Evolutionary conservation across 2,113 vertebrate genomes (phyloP).

Genomic region (Gambusia affinis): DNA sequence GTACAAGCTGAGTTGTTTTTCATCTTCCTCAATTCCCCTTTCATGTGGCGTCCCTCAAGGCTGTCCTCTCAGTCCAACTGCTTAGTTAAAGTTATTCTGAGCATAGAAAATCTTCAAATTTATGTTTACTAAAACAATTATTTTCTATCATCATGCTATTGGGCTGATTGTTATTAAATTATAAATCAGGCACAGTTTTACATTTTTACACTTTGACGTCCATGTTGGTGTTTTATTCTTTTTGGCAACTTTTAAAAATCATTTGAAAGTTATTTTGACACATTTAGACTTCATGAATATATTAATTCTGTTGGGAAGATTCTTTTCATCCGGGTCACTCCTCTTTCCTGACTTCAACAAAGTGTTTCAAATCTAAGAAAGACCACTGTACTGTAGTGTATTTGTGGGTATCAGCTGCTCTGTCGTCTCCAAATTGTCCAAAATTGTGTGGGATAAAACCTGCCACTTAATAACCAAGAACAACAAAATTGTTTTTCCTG

Average conservation of each 20-base stretch:
- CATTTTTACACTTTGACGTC: neutral
- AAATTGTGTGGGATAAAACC: neutral
- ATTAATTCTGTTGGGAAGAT: neutral
- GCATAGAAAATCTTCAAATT: too few relatives aligned
- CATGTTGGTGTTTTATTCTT: neutral
- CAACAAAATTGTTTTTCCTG: neutral
- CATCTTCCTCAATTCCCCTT: neutral
- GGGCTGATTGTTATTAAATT: neutral
- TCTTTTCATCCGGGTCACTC: neutral
- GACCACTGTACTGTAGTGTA: neutral
- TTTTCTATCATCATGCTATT: neutral
- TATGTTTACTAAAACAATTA: too few relatives aligned
- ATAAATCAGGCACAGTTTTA: neutral
- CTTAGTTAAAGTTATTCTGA: neutral
- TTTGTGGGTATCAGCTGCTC: neutral
- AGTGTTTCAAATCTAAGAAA: neutral
- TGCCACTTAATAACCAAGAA: too few relatives aligned
- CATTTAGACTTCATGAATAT: neutral
- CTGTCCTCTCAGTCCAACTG: neutral
- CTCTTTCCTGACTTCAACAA: neutral
- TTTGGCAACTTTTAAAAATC: neutral
- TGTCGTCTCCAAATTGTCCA: neutral
- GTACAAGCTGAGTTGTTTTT: neutral
- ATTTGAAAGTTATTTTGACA: neutral
- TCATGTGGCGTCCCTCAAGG: neutral